These are phyloP conservation scores for Macrocentrus cingulum DNA, from an alignment of 1,140 invertebrate genomes.

Conservation along the genomic window DNA sequence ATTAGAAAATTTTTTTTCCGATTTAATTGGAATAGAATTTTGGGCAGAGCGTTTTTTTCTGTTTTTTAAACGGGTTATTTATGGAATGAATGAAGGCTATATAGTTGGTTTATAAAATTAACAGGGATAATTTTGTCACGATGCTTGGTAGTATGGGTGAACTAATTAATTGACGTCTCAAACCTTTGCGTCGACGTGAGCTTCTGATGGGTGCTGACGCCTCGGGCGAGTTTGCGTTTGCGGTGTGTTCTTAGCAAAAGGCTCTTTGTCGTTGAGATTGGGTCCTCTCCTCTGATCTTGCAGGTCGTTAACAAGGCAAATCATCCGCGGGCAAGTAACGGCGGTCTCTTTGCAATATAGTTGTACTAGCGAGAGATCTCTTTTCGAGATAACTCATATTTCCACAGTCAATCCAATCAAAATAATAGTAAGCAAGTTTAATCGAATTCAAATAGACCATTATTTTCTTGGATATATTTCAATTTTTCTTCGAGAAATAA, in stretches of 20 bases:
- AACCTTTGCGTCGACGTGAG: slow-evolving; percentile 50
- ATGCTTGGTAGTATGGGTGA: slow-evolving; percentile 28
- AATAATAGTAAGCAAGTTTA: slow-evolving; percentile 29
- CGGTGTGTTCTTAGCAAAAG: slow-evolving; percentile 33
- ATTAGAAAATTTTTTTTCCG: too few species aligned
- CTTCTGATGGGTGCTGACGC: slow-evolving; percentile 36
- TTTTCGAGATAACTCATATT: slow-evolving; percentile 17
- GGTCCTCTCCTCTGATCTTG: slow-evolving; percentile 23
- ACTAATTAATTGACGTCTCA: slow-evolving; percentile 53
- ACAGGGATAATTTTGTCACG: slow-evolving; percentile 35
- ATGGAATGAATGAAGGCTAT: too few species aligned
- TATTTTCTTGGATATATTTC: slow-evolving; percentile 2
- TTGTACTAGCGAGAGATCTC: slow-evolving; percentile 10
- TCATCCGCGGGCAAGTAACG: slow-evolving; percentile 35
- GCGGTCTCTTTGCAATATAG: slow-evolving; percentile 31
- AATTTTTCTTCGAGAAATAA: too few species aligned
- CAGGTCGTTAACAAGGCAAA: slow-evolving; percentile 34
- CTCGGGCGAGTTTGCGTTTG: slow-evolving; percentile 38
- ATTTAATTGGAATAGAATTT: too few species aligned
- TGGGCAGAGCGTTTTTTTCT: too few species aligned
- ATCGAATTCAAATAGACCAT: slow-evolving; percentile 31
- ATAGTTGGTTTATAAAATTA: slow-evolving; percentile 21
- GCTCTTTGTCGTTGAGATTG: slow-evolving; percentile 38
- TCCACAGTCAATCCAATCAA: slow-evolving; percentile 30
- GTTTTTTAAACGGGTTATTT: too few species aligned